phyloP scores from a whole-genome alignment of 2,888 invertebrate species.

The Apamea sordens region DNA sequence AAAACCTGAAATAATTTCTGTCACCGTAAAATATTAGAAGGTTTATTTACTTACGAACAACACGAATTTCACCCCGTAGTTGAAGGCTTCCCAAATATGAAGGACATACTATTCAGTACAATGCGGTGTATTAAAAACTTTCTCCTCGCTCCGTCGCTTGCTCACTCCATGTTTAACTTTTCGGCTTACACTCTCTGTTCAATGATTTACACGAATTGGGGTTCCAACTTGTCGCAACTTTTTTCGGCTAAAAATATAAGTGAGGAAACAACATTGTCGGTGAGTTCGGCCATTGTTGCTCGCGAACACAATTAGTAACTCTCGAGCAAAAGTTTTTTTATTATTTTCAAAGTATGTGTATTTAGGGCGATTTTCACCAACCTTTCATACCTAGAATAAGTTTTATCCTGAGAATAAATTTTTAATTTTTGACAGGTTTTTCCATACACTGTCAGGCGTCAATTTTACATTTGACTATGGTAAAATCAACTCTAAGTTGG shows the following conservation, averaged over 20 bases:
- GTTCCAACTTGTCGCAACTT: conserved; percentile 64
- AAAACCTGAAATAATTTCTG: background rate
- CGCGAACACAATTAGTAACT: background rate
- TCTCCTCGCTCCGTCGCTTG: conserved; percentile 45
- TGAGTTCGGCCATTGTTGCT: background rate
- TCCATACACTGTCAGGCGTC: too few species aligned
- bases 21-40: background rate
- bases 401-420: too few species aligned
- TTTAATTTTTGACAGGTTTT: too few species aligned
- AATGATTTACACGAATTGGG: conserved; percentile 69
- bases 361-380: too few species aligned
- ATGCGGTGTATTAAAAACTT: conserved; percentile 65
- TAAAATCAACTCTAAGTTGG: background rate
- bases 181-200: conserved; percentile 60
- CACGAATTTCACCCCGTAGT: conserved; percentile 8
- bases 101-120: conserved; percentile 44
- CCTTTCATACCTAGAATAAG: too few species aligned
- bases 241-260: conserved; percentile 28
- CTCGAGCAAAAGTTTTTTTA: background rate
- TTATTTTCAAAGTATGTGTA: too few species aligned
- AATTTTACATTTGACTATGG: too few species aligned
- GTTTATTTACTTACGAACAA: conserved; percentile 3
- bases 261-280: background rate
- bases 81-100: conserved; percentile 43
- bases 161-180: conserved; percentile 66